These are phyloP conservation scores for Nasonovia ribisnigri DNA, from an alignment of 2,888 invertebrate genomes.

Conservation along the genomic window DNA sequence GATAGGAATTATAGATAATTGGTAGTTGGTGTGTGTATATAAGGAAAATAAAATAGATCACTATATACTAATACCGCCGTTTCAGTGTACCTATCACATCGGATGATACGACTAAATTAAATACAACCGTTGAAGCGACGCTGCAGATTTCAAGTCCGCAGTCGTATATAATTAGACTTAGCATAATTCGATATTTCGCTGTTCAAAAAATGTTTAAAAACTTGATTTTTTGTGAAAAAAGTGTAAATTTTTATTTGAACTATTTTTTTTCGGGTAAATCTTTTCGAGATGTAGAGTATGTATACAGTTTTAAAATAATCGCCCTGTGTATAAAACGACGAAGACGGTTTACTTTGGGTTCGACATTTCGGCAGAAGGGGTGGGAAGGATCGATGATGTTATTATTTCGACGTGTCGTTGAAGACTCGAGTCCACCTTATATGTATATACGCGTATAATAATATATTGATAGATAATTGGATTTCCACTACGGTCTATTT, in stretches of 20 bases:
- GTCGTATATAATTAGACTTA: neutral
- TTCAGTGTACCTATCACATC: neutral
- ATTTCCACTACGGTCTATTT: neutral
- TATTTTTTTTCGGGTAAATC: neutral
- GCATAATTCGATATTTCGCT: neutral
- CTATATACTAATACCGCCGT: neutral
- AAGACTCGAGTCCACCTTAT: neutral
- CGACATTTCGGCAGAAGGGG: neutral
- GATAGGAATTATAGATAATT: neutral
- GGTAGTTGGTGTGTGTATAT: neutral
- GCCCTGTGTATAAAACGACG: neutral
- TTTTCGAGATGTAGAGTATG: neutral
- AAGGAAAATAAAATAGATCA: neutral
- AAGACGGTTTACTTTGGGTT: neutral
- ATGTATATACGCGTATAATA: neutral
- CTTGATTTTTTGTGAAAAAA: neutral
- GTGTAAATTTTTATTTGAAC: neutral
- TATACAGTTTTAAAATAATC: neutral
- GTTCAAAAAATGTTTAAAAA: neutral
- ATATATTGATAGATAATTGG: neutral
- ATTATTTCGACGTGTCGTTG: neutral
- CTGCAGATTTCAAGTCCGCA: neutral
- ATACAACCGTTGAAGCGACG: neutral
- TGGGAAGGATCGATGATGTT: neutral
- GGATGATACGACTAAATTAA: neutral